phyloP scores from a whole-genome alignment of 2,888 invertebrate genomes.

The Thumatha senex region DNA sequence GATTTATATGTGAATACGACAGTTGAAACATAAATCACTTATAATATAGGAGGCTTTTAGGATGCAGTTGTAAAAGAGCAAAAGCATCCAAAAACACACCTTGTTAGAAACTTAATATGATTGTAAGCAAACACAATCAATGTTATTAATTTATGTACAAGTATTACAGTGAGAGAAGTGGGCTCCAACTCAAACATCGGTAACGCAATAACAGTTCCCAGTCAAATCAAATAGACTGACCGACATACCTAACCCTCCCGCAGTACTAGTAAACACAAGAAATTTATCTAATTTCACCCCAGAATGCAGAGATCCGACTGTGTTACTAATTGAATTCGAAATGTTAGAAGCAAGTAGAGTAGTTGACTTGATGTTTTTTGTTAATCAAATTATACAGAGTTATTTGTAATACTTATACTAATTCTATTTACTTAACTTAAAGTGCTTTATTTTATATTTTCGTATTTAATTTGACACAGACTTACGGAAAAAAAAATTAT shows the following conservation, averaged over 20 bases:
- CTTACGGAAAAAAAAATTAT: no score
- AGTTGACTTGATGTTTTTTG: slow-evolving; percentile 6
- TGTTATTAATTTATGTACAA: slow-evolving; percentile 21
- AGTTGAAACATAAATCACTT: no score
- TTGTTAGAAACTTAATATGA: background rate
- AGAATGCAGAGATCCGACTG: slow-evolving; percentile 9
- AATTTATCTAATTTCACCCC: slow-evolving; percentile 54
- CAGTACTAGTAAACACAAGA: slow-evolving; percentile 45
- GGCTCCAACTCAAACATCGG: slow-evolving; percentile 44
- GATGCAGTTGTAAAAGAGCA: no score
- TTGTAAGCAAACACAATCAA: slow-evolving; percentile 17
- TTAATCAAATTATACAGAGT: background rate
- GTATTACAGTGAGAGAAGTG: slow-evolving; percentile 14
- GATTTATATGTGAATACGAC: no score
- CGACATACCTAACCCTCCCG: slow-evolving; percentile 30
- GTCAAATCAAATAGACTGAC: slow-evolving; percentile 49
- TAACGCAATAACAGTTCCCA: slow-evolving; percentile 49
- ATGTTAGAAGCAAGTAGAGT: slow-evolving; percentile 2
- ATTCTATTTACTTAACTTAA: no score
- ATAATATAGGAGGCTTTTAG: no score
- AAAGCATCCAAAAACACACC: no score
- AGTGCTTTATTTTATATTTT: no score
- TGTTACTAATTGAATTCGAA: slow-evolving; percentile 7
- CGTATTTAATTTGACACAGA: no score
- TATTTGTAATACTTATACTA: background rate